Conservation (phyloP, 2,797 vertebrate genomes). For the Oceanodroma leucorhoa region DNA sequence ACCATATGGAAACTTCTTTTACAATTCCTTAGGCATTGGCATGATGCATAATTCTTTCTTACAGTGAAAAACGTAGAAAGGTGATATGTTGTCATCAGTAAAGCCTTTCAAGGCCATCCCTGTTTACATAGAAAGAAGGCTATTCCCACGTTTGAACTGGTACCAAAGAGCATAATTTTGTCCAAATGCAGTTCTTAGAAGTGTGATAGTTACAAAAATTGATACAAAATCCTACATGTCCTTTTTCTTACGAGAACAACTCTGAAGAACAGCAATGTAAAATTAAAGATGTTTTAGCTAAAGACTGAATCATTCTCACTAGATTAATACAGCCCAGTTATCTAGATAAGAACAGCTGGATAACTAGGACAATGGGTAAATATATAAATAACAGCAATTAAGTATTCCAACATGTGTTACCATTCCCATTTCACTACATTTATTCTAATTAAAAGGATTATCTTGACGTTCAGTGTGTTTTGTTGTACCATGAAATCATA, state of each 20-base stretch:
- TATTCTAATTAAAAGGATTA: background rate
- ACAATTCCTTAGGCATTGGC: background rate
- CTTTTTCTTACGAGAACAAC: background rate
- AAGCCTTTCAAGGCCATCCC: background rate
- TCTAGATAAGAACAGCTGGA: background rate
- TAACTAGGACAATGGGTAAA: background rate
- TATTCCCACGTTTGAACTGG: background rate
- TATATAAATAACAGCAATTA: background rate
- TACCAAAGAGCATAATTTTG: background rate
- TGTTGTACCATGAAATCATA: background rate
- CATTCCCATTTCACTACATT: background rate
- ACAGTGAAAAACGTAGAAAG: background rate
- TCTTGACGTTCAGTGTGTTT: background rate
- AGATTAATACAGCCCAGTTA: background rate
- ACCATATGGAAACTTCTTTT: slow-evolving; percentile 7
- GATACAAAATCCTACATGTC: background rate
- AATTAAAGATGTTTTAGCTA: background rate
- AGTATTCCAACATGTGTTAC: background rate
- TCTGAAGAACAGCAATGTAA: background rate
- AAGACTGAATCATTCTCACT: background rate
- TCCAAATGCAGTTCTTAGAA: background rate
- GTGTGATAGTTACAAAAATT: background rate
- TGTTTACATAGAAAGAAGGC: background rate
- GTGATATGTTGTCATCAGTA: background rate
- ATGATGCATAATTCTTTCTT: background rate